Conservation (phyloP, 2,888 invertebrate species). For the Drosophila fulvimacula region DNA sequence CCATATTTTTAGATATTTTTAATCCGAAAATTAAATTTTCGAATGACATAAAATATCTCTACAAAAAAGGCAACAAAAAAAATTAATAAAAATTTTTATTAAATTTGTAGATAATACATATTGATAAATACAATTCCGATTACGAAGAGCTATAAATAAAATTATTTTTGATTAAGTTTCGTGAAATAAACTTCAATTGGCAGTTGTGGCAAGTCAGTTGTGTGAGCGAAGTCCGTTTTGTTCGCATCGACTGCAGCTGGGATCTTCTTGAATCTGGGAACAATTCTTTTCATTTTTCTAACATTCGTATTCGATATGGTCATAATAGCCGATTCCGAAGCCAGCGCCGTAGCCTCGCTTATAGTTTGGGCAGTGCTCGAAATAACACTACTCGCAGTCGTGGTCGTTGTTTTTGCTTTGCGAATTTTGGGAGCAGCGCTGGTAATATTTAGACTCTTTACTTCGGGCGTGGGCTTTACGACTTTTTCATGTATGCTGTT, state of each 20-base stretch:
- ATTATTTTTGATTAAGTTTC: constrained; percentile 47
- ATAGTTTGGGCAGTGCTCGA: constrained; percentile 8
- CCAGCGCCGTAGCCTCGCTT: constrained; percentile 38
- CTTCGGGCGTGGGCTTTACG: not conserved
- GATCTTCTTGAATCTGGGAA: constrained; percentile 19
- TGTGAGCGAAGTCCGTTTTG: constrained; percentile 27
- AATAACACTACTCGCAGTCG: constrained; percentile 1
- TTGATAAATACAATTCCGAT: not conserved
- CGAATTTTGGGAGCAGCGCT: not conserved
- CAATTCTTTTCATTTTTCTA: constrained; percentile 9
- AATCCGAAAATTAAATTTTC: too few species aligned
- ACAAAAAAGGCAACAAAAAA: not conserved
- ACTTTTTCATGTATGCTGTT: not conserved
- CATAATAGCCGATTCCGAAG: constrained; percentile 63
- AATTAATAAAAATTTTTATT: constrained; percentile 1
- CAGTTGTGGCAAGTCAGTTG: constrained; percentile 39
- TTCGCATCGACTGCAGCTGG: constrained; percentile 5
- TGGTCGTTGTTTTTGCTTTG: not conserved
- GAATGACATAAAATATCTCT: not conserved
- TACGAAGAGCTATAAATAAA: not conserved
- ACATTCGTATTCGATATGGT: constrained; percentile 59
- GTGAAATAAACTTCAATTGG: constrained; percentile 57
- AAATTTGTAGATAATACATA: constrained; percentile 11
- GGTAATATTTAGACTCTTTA: not conserved
- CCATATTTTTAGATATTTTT: too few species aligned